These are phyloP conservation scores for Myotis vivesi DNA, from an alignment of 2,797 vertebrate genomes.

Conservation along the genomic window DNA sequence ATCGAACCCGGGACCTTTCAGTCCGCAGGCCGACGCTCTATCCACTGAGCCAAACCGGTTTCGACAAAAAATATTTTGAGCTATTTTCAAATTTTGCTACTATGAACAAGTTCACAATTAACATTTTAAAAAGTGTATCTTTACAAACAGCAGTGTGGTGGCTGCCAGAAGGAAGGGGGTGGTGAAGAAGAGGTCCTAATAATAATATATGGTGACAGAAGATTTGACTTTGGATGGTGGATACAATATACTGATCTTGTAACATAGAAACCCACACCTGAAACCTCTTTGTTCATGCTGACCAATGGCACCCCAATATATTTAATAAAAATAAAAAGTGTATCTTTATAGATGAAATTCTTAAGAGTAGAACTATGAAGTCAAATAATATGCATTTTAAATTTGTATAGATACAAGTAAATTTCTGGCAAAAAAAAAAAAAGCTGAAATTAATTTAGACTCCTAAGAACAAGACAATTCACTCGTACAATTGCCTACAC, in stretches of 20 bases:
- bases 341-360: constrained; percentile 13
- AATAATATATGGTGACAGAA: too few species aligned
- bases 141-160: too few species aligned
- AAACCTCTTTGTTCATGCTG: too few species aligned
- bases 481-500: background rate
- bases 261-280: too few species aligned
- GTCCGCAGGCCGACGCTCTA: too few species aligned
- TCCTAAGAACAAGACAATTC: background rate
- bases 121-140: background rate
- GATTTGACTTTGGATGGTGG: too few species aligned
- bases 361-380: background rate
- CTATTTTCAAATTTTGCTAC: constrained; percentile 30
- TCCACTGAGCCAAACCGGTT: too few species aligned
- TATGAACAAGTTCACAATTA: background rate
- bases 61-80: background rate
- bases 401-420: background rate
- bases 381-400: background rate
- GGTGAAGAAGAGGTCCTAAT: too few species aligned
- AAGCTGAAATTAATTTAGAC: background rate
- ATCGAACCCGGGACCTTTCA: too few species aligned
- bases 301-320: too few species aligned
- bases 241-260: too few species aligned
- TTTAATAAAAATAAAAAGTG: background rate
- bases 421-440: background rate
- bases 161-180: too few species aligned